Percentiles rank a stretch among this genome's conserved stretches.
Evolutionary conservation across 2,888 invertebrate genomes (phyloP).

Genomic region (Latrodectus elegans): DNA sequence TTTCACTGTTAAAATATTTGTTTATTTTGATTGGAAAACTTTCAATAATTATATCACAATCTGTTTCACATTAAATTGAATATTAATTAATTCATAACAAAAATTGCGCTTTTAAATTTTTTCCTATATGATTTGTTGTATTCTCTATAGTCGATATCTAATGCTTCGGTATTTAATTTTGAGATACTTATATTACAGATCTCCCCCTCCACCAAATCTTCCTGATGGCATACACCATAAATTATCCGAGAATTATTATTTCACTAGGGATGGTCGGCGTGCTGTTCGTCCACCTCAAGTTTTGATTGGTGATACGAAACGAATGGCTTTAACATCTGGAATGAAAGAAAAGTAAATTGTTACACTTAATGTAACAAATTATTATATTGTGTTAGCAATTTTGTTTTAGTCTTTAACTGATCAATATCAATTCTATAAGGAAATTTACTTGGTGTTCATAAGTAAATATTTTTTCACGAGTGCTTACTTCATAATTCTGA

Average conservation of each 20-base stretch:
- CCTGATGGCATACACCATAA: slow-evolving; percentile 89
- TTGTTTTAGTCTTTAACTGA: too few relatives aligned
- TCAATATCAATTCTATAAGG: too few relatives aligned
- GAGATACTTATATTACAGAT: slow-evolving; percentile 76
- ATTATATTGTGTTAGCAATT: too few relatives aligned
- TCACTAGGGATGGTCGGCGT: slow-evolving; percentile 86
- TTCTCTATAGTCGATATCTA: too few relatives aligned
- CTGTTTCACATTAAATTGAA: too few relatives aligned
- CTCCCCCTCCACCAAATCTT: slow-evolving; percentile 86
- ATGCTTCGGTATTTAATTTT: too few relatives aligned
- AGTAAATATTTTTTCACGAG: too few relatives aligned
- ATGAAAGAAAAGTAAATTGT: slow-evolving; percentile 42
- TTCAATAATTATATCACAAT: background rate
- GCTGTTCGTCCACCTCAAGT: slow-evolving; percentile 83
- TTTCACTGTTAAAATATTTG: background rate
- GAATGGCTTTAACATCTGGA: slow-evolving; percentile 39
- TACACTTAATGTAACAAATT: background rate
- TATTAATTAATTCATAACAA: too few relatives aligned
- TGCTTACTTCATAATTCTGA: too few relatives aligned
- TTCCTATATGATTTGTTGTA: too few relatives aligned
- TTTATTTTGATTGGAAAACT: background rate
- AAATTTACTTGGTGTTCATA: too few relatives aligned
- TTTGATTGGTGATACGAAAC: slow-evolving; percentile 74
- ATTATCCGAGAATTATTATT: slow-evolving; percentile 89
- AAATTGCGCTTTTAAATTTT: too few relatives aligned